A percentile compares a stretch with the other conserved stretches of the same genome.
phyloP scores from a whole-genome alignment of 2,888 invertebrate genomes.

The Athalia cordata region DNA sequence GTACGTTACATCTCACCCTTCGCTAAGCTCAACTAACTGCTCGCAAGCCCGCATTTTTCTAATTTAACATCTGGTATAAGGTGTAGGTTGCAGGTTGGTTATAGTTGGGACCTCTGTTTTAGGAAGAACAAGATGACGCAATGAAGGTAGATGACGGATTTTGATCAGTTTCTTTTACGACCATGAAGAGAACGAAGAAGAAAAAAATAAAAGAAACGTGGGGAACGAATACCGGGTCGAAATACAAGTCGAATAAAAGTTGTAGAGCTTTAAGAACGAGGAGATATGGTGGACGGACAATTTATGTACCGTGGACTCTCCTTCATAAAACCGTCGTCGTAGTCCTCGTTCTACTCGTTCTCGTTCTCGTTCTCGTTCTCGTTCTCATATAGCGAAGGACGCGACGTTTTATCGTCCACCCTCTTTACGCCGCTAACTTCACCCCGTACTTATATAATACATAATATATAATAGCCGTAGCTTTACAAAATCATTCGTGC shows the following conservation, averaged over 20 bases:
- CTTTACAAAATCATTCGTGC: not conserved
- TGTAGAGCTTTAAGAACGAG: not conserved
- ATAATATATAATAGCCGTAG: too few species aligned
- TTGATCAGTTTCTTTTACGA: too few species aligned
- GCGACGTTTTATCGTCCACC: not conserved
- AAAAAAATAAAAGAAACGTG: not conserved
- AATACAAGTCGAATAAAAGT: not conserved
- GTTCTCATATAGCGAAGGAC: too few species aligned
- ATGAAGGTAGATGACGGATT: too few species aligned
- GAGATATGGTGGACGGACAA: not conserved
- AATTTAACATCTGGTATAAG: not conserved
- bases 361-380: too few species aligned
- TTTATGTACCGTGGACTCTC: not conserved
- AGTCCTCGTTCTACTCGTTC: too few species aligned
- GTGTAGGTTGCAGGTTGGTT: not conserved
- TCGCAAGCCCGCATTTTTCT: constrained; percentile 24
- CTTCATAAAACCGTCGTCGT: not conserved
- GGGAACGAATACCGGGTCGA: too few species aligned
- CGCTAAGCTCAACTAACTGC: constrained; percentile 31
- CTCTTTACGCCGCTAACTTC: too few species aligned
- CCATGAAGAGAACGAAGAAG: too few species aligned
- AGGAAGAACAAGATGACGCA: too few species aligned
- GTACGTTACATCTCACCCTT: not conserved
- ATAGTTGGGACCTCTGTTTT: too few species aligned
- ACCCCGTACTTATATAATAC: too few species aligned